These are phyloP conservation scores for Aplysia californica DNA, from an alignment of 1,140 invertebrate species.

Conservation along the genomic window DNA sequence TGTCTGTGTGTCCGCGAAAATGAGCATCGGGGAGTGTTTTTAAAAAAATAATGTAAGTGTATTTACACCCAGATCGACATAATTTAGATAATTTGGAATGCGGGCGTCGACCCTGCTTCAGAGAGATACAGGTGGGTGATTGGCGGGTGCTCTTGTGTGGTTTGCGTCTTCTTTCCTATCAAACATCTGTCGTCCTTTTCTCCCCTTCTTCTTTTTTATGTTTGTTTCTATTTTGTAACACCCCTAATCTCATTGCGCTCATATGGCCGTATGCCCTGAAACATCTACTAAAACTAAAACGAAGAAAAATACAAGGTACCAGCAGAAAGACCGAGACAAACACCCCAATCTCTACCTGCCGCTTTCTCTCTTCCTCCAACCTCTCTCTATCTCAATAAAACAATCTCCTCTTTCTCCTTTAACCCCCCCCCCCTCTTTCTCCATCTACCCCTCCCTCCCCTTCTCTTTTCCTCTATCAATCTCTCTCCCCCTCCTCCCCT, in stretches of 20 bases:
- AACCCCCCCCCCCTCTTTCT: neutral
- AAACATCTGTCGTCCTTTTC: neutral
- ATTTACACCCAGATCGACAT: no score
- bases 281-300: no score
- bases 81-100: no score
- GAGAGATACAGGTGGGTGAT: no score
- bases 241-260: neutral
- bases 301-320: no score
- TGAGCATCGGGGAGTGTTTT: no score
- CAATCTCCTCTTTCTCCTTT: neutral
- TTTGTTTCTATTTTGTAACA: neutral
- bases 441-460: constrained; percentile 2
- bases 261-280: neutral
- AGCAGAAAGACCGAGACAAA: no score
- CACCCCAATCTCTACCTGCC: neutral
- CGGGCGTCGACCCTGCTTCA: no score
- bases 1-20: no score
- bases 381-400: neutral
- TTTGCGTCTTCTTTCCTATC: neutral
- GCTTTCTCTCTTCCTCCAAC: neutral
- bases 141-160: no score
- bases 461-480: neutral
- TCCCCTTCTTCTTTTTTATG: neutral
- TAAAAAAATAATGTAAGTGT: no score
- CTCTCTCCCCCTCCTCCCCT: neutral